Percentiles rank a stretch among this genome's conserved stretches.
phyloP scores from a whole-genome alignment of 2,113 vertebrate genomes.

The Lethenteron reissneri region DNA sequence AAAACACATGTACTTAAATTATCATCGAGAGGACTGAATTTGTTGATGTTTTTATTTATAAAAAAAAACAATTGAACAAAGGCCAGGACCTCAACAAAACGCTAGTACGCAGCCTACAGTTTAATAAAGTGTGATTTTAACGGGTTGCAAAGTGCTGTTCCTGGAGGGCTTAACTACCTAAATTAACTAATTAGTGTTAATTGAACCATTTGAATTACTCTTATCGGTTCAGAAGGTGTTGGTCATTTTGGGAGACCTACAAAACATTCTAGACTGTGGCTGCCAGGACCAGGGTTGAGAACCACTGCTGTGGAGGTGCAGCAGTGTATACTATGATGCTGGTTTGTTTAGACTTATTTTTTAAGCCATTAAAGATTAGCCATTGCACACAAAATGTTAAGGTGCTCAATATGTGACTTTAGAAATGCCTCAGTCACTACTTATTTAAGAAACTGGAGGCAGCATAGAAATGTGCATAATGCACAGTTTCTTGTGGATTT shows the following conservation, averaged over 20 bases:
- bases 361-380: no score
- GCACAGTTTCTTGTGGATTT: conserved; percentile 7
- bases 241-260: conserved; percentile 4
- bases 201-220: not conserved
- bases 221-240: conserved; percentile 11
- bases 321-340: conserved; percentile 14
- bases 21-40: not conserved
- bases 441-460: not conserved
- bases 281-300: conserved; percentile 10
- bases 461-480: conserved; percentile 3
- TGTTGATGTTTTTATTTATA: not conserved
- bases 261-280: conserved; percentile 12
- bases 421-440: not conserved
- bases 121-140: not conserved
- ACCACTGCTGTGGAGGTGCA: not conserved
- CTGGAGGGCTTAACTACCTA: not conserved
- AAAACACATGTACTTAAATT: not conserved
- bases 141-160: not conserved
- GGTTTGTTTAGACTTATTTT: conserved; percentile 9
- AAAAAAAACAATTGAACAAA: not conserved
- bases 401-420: not conserved
- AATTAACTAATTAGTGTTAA: not conserved
- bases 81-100: not conserved
- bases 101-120: not conserved
- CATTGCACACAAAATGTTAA: not conserved